Percentiles rank a stretch among this genome's conserved stretches.
Evolutionary conservation across 2,797 vertebrate species (phyloP).

Genomic region (Coreius guichenoti): DNA sequence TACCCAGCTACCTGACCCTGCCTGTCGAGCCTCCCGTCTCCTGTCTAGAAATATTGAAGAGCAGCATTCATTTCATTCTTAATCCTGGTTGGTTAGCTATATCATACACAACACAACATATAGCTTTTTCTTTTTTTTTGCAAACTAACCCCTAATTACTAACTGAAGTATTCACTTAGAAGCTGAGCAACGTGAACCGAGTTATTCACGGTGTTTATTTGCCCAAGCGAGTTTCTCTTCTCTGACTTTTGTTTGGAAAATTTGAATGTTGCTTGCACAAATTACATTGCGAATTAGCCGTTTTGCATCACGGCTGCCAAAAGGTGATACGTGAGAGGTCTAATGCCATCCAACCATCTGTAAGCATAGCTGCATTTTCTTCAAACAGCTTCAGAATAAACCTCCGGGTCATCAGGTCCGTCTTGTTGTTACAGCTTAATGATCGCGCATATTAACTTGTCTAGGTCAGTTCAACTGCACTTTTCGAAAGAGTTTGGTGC

Average conservation of each 20-base stretch:
- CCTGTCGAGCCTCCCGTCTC: background rate
- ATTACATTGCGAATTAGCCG: background rate
- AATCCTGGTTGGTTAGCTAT: constrained; percentile 5
- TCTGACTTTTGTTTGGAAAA: background rate
- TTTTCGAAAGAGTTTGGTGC: background rate
- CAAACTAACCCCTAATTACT: constrained; percentile 25
- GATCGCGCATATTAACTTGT: background rate
- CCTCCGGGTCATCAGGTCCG: background rate
- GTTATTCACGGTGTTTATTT: constrained; percentile 31
- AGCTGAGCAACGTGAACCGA: background rate
- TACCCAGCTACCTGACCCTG: constrained; percentile 45
- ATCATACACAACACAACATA: background rate
- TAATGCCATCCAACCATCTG: constrained; percentile 14
- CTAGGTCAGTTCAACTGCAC: background rate
- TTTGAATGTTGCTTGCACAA: constrained; percentile 20
- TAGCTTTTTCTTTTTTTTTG: constrained; percentile 5
- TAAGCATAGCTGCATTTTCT: constrained; percentile 7
- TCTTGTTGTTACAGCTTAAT: constrained; percentile 20
- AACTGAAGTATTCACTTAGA: constrained; percentile 31
- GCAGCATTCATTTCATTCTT: constrained; percentile 26
- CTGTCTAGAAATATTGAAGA: constrained; percentile 18
- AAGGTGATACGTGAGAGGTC: constrained; percentile 5
- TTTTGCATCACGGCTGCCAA: constrained; percentile 19
- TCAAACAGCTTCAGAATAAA: constrained; percentile 18
- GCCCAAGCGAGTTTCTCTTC: background rate